Percentiles rank a stretch among this genome's conserved stretches.
Conservation (phyloP, 2,797 vertebrate genomes). For the Hozukius guyotensis region DNA sequence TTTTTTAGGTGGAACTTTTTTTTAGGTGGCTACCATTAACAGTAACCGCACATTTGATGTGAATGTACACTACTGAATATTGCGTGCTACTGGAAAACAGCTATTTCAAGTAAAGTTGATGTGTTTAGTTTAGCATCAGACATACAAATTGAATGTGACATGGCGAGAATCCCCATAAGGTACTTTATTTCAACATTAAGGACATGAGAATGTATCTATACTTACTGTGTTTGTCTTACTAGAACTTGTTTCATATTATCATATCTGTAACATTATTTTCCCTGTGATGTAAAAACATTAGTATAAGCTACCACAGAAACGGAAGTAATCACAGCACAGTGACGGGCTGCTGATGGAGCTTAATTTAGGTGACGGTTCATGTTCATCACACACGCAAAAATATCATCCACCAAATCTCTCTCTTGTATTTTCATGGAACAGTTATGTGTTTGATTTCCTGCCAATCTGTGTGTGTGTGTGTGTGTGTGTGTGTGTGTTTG, state of each 20-base stretch:
- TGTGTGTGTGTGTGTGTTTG: not conserved
- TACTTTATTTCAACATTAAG: too few species aligned
- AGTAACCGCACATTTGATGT: fast-evolving
- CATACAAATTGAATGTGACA: too few species aligned
- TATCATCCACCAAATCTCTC: slow-evolving; percentile 6
- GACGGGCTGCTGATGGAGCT: not conserved
- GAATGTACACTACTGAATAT: too few species aligned
- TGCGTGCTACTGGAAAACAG: too few species aligned
- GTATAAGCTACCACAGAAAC: not conserved
- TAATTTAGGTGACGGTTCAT: slow-evolving; percentile 5
- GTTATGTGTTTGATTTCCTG: slow-evolving; percentile 23
- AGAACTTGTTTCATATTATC: not conserved
- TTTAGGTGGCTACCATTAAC: too few species aligned
- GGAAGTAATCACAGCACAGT: not conserved
- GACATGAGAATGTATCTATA: not conserved
- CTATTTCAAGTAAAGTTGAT: too few species aligned
- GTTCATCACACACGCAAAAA: not conserved
- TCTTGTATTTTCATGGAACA: slow-evolving; percentile 6
- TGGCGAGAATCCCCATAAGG: too few species aligned
- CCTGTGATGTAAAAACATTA: not conserved
- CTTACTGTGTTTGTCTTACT: not conserved
- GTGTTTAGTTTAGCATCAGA: too few species aligned
- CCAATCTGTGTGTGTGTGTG: not conserved
- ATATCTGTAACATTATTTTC: not conserved
- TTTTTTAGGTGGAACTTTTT: too few species aligned